These are phyloP conservation scores for Laupala kohalensis DNA, from an alignment of 1,140 invertebrate species.

Conservation along the genomic window DNA sequence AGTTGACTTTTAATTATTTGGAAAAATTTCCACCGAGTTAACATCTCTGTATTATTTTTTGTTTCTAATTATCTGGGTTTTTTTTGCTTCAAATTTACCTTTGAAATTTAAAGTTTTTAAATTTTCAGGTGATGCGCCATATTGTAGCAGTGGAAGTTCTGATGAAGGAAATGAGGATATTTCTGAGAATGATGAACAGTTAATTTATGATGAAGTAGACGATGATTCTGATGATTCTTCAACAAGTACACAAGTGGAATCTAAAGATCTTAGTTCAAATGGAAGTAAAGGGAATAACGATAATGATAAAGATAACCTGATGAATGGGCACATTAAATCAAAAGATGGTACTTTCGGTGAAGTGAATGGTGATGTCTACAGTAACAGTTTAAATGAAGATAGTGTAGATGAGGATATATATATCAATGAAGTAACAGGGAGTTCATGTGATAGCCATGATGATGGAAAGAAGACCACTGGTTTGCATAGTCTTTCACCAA, in stretches of 20 bases:
- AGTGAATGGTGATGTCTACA: background rate
- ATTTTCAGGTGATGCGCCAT: constrained; percentile 6
- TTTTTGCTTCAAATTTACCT: background rate
- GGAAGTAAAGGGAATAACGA: background rate
- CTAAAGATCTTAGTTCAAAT: background rate
- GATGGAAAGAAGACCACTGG: background rate
- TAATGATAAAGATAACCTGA: background rate
- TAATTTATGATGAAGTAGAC: constrained; percentile 7
- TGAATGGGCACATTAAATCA: background rate
- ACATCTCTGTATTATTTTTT: no score
- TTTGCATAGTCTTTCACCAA: background rate
- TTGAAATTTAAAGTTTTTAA: background rate
- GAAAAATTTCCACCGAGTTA: no score
- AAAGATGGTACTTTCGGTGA: background rate
- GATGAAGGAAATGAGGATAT: constrained; percentile 15
- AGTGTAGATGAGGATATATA: background rate
- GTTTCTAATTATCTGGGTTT: background rate
- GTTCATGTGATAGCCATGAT: background rate
- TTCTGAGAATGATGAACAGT: constrained; percentile 17
- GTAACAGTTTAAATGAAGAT: background rate
- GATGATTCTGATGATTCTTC: background rate
- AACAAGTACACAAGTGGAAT: background rate
- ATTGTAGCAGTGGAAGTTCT: constrained; percentile 9
- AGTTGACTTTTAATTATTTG: no score
- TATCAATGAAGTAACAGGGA: no score